These are phyloP conservation scores for Mylabris sibirica DNA, from an alignment of 2,888 invertebrate genomes.

Conservation along the genomic window DNA sequence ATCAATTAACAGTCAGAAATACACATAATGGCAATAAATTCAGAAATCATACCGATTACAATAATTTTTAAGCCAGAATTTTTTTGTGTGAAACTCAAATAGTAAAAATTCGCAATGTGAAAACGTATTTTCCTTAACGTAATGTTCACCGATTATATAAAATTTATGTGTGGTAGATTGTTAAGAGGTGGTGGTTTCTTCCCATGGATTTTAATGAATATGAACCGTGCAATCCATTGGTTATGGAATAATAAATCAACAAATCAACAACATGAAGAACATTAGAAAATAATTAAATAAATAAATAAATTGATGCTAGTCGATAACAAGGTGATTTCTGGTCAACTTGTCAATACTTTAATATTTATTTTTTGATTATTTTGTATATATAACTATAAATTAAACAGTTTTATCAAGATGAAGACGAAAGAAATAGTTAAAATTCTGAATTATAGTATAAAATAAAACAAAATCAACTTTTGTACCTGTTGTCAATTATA, in stretches of 20 bases:
- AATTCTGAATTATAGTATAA: background rate
- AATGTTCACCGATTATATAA: conserved; percentile 74
- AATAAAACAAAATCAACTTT: background rate
- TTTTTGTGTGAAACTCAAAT: no score
- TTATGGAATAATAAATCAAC: conserved; percentile 51
- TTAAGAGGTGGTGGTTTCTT: conserved; percentile 74
- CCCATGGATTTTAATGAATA: conserved; percentile 70
- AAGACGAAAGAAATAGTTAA: background rate
- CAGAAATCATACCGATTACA: no score
- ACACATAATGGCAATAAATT: no score
- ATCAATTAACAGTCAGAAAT: no score
- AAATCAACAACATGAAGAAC: conserved; percentile 39
- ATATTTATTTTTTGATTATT: background rate
- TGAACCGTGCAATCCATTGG: conserved; percentile 57
- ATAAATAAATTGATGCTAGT: conserved; percentile 11
- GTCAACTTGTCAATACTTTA: conserved; percentile 11
- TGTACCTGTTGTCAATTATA: conserved; percentile 12
- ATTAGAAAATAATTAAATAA: conserved; percentile 22
- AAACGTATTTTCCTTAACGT: conserved; percentile 24
- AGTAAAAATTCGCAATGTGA: no score
- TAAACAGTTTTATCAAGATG: background rate
- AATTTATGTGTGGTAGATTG: conserved; percentile 72
- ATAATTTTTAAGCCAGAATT: no score
- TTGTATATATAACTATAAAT: background rate
- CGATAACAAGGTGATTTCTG: conserved; percentile 19